Base-by-base conservation (phyloP, 2,113 vertebrate genomes). In the Sturnira hondurensis region DNA sequence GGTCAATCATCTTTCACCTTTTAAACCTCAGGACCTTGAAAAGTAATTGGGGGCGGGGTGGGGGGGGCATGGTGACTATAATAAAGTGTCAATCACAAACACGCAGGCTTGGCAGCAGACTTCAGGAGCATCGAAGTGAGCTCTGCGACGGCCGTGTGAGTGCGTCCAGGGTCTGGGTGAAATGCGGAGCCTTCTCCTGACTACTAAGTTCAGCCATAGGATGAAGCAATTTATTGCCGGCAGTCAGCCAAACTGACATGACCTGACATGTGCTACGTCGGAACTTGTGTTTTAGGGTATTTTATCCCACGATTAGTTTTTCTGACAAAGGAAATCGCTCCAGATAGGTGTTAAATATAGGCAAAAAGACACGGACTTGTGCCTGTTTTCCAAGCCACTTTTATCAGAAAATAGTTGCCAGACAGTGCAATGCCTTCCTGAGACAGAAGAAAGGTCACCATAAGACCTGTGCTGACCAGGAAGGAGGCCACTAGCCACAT, bases 331-430 rank as follows among this genome's bases (percentile, higher is more conserved):
- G 93, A 86, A 85, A 11, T 15, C 1, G 97, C 94, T 97, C 68
- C 73, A 96, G 68, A n/a, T 80, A 41, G 31, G 31, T 92, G 76
- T 94, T 95, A 96, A 97, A 97, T 98, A 93, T 86, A 56, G 90
- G 85, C 83, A 96, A 92, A 78, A 89, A 95, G 93, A 96, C 81
- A 88, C 10, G 43, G 52, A 91, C 76, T 95, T 36, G 41, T 31
- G 65, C 91, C 94, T 98, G 50, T 95, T 96, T 93, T 86, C 76
- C 70, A 96, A 90, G 93, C 89, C 88, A 67, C 28, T 70, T 1
- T 28, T 19, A 73, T 61, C 14, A 22, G 33, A 87, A 90, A 85
- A 24, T 58, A 91, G 87, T 36, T 81, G 36, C 36, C 26, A 86
- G n/a, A 43, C 4, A 26, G 36, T 26, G 0, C 19, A 86, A 74